Base-by-base conservation (phyloP, 2,113 vertebrate species). In the Gavialis gangeticus region DNA sequence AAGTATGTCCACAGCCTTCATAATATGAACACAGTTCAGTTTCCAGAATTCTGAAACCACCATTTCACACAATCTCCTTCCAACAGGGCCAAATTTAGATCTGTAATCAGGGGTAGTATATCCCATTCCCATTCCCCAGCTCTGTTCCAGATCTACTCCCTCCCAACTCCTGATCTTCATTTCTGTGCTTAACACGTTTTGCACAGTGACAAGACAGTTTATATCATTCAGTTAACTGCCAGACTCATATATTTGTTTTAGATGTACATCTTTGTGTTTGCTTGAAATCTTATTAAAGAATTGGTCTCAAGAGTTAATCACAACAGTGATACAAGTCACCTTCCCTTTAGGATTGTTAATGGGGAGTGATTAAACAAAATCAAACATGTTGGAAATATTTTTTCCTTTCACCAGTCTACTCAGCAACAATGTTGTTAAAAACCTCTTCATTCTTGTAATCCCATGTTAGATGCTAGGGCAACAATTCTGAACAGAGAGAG, bases 401-500 rank as follows among this genome's bases (percentile, higher is more conserved):
- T 46, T 46, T 46, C 46, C 9, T 46, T 7, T 71, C 19, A 28
- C 2, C 66, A 19, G 2, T 17, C 17, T 86, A 17, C 4, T 1
- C 55, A 75, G 37, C 5, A 69, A 13, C 28, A 60, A 12, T 77
- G 30, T 37, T 15, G 56, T 15, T 30, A 58, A 92, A 90, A 66
- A 88, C 63, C 2, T 7, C 85, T 59, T 55, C 34, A 4, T 56
- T 84, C 87, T 57, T 13, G 17, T 10, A 81, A 82, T 84, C 66
- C 25, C 16, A 5, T 34, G 28, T 4, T 0, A 75, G 75, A 57
- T 1, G 3, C 14, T n/a, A 13, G 11, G 1, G 12, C 17, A 86
- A 58, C 55, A 73, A 56, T 86, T 90, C 63, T 78, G 12, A 79
- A 54, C 19, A 69, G 30, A 34, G 34, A 59, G 30, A 12, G 34